Conservation (phyloP, 2,113 vertebrate genomes). For the Leiothrix lutea region DNA sequence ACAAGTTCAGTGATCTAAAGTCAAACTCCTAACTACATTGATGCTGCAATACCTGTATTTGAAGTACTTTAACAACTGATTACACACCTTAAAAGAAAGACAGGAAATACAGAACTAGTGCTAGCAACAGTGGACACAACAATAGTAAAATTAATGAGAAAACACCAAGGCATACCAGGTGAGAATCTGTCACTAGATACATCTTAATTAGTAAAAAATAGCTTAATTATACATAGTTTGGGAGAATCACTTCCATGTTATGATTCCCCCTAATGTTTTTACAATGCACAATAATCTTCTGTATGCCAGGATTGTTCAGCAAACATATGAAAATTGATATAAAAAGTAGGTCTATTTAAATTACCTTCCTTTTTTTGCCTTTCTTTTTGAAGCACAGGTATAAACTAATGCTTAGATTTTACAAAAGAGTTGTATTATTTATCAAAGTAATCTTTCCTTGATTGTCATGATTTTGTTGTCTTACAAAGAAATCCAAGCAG, state of each 20-base stretch:
- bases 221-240: not conserved
- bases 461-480: not conserved
- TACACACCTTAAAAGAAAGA: not conserved
- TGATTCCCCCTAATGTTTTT: not conserved
- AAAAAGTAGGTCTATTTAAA: not conserved
- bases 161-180: not conserved
- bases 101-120: not conserved
- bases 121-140: not conserved
- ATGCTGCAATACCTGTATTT: not conserved
- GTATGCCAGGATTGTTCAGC: not conserved
- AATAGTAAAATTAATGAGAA: not conserved
- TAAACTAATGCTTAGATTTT: not conserved
- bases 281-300: not conserved
- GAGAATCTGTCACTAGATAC: not conserved
- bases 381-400: not conserved
- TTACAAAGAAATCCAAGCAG: not conserved
- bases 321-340: not conserved
- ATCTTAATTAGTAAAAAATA: not conserved
- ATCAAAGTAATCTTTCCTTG: not conserved
- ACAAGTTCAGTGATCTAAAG: not conserved
- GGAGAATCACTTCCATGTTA: not conserved
- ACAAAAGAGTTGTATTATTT: not conserved
- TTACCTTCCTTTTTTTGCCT: not conserved
- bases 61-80: not conserved
- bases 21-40: not conserved